These are phyloP conservation scores for Balaeniceps rex DNA, from an alignment of 2,113 vertebrate species.

Conservation along the genomic window DNA sequence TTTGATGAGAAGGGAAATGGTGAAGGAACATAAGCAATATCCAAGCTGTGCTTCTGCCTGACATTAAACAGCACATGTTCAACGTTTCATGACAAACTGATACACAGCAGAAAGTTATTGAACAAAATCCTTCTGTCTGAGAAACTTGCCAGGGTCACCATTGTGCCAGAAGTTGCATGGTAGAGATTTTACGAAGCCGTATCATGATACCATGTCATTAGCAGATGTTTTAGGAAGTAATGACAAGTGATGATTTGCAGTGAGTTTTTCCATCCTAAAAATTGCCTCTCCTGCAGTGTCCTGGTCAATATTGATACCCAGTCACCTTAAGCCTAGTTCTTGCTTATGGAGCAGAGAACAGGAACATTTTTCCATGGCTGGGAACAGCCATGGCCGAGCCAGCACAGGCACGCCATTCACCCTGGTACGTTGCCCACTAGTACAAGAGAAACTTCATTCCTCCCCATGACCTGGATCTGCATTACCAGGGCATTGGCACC, in stretches of 20 bases:
- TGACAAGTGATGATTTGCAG: neutral
- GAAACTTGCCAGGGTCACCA: neutral
- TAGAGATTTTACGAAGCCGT: neutral
- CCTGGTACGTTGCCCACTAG: neutral
- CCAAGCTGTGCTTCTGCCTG: constrained; percentile 47
- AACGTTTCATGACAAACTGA: constrained; percentile 29
- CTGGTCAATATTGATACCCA: neutral
- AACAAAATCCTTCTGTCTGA: constrained; percentile 19
- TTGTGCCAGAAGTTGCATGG: neutral
- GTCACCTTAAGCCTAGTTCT: neutral
- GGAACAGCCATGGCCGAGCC: neutral
- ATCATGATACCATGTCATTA: rapidly evolving
- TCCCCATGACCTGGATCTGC: neutral
- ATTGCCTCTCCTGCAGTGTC: neutral
- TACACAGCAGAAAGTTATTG: neutral
- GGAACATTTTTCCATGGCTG: neutral
- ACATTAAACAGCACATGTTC: constrained; percentile 63
- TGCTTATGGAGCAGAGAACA: neutral
- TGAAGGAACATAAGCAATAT: neutral
- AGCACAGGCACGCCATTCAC: neutral
- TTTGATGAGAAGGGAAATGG: constrained; percentile 1
- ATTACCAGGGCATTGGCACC: neutral
- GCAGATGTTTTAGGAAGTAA: neutral
- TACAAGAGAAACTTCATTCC: neutral
- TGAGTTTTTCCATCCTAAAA: neutral